Conservation (phyloP, 2,888 invertebrate species). For the Mechanitis mazaeus region DNA sequence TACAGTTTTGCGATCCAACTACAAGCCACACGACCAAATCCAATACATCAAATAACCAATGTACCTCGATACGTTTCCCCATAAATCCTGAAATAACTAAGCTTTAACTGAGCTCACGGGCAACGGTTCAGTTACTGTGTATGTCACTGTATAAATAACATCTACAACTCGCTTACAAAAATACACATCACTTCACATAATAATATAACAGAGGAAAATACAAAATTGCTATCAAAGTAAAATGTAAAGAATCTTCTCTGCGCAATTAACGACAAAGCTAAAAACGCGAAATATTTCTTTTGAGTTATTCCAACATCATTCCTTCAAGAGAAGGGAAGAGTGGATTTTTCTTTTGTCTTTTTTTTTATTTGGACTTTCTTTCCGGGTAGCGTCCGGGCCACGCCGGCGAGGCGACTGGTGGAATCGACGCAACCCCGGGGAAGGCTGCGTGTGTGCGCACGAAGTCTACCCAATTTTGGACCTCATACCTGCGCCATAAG, state of each 20-base stretch:
- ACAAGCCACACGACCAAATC: constrained; percentile 67
- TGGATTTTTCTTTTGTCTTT: constrained; percentile 53
- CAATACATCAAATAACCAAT: constrained; percentile 65
- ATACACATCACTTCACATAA: constrained; percentile 32
- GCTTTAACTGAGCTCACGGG: constrained; percentile 56
- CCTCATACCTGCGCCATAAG: constrained; percentile 37
- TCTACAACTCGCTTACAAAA: constrained; percentile 23
- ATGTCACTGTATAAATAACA: constrained; percentile 35
- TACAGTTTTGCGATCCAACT: constrained; percentile 50
- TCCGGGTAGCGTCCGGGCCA: constrained; percentile 61
- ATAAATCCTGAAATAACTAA: constrained; percentile 35
- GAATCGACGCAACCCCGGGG: constrained; percentile 73
- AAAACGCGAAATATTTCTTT: constrained; percentile 58
- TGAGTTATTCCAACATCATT: constrained; percentile 49
- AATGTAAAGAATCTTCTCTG: constrained; percentile 47
- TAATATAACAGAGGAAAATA: constrained; percentile 27
- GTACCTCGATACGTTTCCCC: constrained; percentile 50
- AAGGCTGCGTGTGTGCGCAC: constrained; percentile 70
- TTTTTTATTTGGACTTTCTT: constrained; percentile 42
- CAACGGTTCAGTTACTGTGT: constrained; percentile 42
- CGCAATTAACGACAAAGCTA: constrained; percentile 68
- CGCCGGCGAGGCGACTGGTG: constrained; percentile 72
- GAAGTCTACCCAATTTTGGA: constrained; percentile 34
- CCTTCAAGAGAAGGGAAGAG: constrained; percentile 62
- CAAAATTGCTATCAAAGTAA: constrained; percentile 32